Evolutionary conservation across 1,140 invertebrate species (phyloP), one percentile per base, ranked within the genome.

Genomic region (Sitobion miscanthi): DNA sequence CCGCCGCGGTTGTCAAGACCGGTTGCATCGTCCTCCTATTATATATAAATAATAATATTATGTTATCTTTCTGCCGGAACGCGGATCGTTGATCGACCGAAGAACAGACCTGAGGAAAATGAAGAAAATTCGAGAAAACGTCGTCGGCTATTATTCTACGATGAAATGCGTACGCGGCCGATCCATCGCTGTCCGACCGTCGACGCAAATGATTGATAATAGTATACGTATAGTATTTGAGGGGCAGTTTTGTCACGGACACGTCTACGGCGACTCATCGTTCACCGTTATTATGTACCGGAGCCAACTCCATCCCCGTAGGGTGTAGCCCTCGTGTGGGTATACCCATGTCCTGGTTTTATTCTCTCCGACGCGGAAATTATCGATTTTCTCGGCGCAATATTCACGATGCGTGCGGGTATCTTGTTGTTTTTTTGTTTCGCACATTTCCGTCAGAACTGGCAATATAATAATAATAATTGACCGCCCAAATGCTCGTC

Each of bases 1-100:
- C n/a, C 38, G 62, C 69, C 62, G n/a, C 11, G 45, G 62, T 42
- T 45, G 38, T 25, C 83, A 83, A 91, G 69, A 91, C 90, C 90
- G 90, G 90, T 91, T 77, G 62, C 90, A 91, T 45, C 38, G 62
- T 91, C 57, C 62, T 91, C 90, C 47, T 47, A 77, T 30, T 62
- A 47, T 87, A 25, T 47, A 86, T 45, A 30, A 52, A 87, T 45
- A 85, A 85, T 85, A 85, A 85, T 85, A 45, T 77, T 77, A 17
- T 77, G 62, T 77, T 77, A 77, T 77, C 62, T 77, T n/a, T 77
- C 30, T 17, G 62, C 62, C n/a, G 62, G 62, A 77, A 77, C 62
- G n/a, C 14, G 14, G 62, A 77, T 77, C 30, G 1, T 17, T 77
- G 62, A 77, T n/a, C 62, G 62, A 77, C 14, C 17, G 30, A 14